Conservation (phyloP, 2,888 invertebrate species). For the Geotrupes spiniger region DNA sequence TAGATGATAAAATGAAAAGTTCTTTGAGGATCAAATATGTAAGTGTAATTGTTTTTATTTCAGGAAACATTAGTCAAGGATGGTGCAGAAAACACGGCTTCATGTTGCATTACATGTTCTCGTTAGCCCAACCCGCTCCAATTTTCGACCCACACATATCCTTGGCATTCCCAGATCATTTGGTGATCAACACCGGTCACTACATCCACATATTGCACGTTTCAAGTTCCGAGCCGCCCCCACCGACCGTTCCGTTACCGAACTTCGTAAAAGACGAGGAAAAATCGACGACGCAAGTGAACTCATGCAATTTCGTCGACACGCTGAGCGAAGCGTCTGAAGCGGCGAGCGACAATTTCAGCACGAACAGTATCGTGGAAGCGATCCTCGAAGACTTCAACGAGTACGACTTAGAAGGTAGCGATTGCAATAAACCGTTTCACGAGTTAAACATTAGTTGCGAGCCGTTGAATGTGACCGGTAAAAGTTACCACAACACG, state of each 20-base stretch:
- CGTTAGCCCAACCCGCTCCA: conserved; percentile 75
- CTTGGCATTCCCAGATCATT: conserved; percentile 47
- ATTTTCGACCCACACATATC: conserved; percentile 46
- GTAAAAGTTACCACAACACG: conserved; percentile 49
- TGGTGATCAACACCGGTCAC: conserved; percentile 50
- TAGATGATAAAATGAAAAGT: no score
- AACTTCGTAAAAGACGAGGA: conserved; percentile 38
- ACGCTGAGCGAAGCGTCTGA: conserved; percentile 47
- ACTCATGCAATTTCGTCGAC: conserved; percentile 37
- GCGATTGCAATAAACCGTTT: conserved; percentile 49
- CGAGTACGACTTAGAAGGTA: conserved; percentile 49
- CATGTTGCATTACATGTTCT: conserved; percentile 89
- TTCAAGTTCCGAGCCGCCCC: conserved; percentile 40
- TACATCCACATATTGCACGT: conserved; percentile 49
- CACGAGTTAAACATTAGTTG: conserved; percentile 51
- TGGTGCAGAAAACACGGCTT: conserved; percentile 84
- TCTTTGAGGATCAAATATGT: no score
- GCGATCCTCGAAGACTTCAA: conserved; percentile 50
- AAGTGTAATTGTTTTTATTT: conserved; percentile 7
- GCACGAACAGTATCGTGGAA: conserved; percentile 44
- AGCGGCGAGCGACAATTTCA: conserved; percentile 44
- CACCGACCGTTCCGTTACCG: conserved; percentile 28
- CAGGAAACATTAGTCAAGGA: conserved; percentile 38
- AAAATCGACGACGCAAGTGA: conserved; percentile 26
- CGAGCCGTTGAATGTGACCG: conserved; percentile 50